A percentile compares a stretch with the other conserved stretches of the same genome.
These are phyloP conservation scores for mouse (Mus musculus) DNA, from an alignment of 2,113 vertebrate genomes.

Conservation along the genomic window DNA sequence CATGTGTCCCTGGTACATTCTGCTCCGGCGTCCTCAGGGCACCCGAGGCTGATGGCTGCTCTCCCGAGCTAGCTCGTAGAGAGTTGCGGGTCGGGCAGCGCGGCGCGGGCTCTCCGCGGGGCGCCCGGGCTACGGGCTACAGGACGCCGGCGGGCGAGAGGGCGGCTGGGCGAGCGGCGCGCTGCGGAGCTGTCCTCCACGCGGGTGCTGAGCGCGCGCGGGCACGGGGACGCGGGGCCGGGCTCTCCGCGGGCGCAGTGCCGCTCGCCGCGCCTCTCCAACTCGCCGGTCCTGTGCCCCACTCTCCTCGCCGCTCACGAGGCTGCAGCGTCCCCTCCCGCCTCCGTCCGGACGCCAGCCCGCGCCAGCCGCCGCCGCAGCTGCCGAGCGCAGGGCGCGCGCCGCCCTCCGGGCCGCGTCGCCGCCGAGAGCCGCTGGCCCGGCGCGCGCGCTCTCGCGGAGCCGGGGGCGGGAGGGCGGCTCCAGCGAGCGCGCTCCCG, in stretches of 20 bases:
- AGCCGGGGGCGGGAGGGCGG: conserved; percentile 49
- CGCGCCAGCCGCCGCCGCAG: conserved; percentile 69
- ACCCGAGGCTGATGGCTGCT: conserved; percentile 74
- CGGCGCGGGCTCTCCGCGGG: neutral
- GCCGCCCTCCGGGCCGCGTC: conserved; percentile 60
- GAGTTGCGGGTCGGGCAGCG: neutral
- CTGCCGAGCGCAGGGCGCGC: conserved; percentile 64
- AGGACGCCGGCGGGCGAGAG: conserved; percentile 49
- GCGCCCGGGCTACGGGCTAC: conserved; percentile 1
- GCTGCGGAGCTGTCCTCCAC: conserved; percentile 80
- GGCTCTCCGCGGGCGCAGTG: neutral
- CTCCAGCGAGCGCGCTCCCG: conserved; percentile 68
- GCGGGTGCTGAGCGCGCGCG: conserved; percentile 78
- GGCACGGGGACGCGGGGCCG: conserved; percentile 53
- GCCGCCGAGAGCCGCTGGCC: conserved; percentile 54
- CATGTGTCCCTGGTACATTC: conserved; percentile 93
- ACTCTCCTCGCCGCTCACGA: neutral
- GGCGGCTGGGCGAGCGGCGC: neutral
- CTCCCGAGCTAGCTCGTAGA: neutral
- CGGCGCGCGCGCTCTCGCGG: conserved; percentile 75
- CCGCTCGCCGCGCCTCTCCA: neutral
- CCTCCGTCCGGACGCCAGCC: conserved; percentile 73
- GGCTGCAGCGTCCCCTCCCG: conserved; percentile 47
- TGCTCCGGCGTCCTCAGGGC: conserved; percentile 77
- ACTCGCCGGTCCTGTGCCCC: neutral